These are phyloP conservation scores for Tuta absoluta DNA, from an alignment of 2,888 invertebrate genomes.

Conservation along the genomic window DNA sequence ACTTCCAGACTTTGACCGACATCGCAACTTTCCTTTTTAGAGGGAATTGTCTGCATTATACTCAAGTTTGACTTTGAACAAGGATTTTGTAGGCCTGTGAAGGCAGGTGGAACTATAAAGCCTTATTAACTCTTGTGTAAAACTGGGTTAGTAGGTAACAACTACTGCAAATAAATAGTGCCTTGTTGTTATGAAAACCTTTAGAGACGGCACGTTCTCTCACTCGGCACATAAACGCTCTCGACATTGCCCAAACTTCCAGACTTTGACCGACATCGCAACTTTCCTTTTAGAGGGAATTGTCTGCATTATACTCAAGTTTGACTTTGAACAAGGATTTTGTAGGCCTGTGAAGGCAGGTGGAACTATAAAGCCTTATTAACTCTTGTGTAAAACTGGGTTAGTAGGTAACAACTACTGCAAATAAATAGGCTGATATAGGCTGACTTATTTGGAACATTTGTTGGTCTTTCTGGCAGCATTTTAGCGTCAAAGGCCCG, in stretches of 20 bases:
- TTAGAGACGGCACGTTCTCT: conserved; percentile 5
- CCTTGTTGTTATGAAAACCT: not conserved
- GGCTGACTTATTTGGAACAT: not conserved
- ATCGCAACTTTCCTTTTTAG: conserved; percentile 25
- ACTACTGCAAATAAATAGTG: too few relatives aligned
- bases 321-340: conserved; percentile 11
- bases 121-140: not conserved
- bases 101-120: conserved; percentile 1
- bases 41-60: conserved; percentile 8
- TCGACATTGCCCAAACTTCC: not conserved
- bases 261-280: conserved; percentile 6
- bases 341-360: not conserved
- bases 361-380: not conserved
- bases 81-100: not conserved
- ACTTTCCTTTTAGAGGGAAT: conserved; percentile 26
- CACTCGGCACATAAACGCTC: not conserved
- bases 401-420: not conserved
- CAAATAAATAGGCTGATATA: not conserved
- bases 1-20: conserved; percentile 8
- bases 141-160: not conserved
- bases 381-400: not conserved
- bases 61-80: conserved; percentile 10
- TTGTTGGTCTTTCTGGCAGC: not conserved
- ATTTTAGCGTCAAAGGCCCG: not conserved
- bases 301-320: not conserved